Conservation (phyloP, 2,113 vertebrate genomes). For the Condylura cristata region DNA sequence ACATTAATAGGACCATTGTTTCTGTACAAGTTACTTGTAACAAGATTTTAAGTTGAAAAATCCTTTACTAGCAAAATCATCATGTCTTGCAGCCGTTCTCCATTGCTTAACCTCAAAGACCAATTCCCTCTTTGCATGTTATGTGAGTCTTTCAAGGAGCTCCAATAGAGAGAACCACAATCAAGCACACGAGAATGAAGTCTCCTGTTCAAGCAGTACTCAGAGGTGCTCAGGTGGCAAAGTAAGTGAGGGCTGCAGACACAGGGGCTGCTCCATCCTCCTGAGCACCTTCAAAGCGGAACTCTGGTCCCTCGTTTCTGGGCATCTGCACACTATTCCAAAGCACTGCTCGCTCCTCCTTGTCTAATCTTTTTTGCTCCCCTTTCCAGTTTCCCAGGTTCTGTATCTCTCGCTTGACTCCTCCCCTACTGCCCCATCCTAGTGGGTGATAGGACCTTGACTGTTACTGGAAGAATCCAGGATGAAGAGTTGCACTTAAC, state of each 20-base stretch:
- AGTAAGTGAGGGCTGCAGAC: no score
- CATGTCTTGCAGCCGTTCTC: background rate
- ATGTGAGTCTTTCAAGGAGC: background rate
- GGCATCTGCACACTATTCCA: background rate
- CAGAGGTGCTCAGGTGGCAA: background rate
- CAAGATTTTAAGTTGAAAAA: background rate
- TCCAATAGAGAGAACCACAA: background rate
- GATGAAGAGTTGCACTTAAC: background rate
- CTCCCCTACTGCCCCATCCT: background rate
- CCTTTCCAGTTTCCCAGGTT: background rate
- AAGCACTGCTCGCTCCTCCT: background rate
- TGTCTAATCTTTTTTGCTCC: background rate
- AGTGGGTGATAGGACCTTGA: background rate
- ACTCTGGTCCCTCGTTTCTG: background rate
- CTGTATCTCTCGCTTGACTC: background rate
- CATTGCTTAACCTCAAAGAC: background rate
- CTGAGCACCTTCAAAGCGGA: background rate
- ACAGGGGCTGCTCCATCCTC: background rate
- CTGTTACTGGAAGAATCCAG: background rate
- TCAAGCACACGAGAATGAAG: background rate
- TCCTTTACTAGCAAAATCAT: background rate
- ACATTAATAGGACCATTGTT: background rate
- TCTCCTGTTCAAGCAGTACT: background rate
- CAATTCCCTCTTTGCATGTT: background rate
- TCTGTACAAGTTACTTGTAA: conserved; percentile 24